Conservation (phyloP, 30 jellyfish, hydroid and myxozoan species). For the Turritopsis dohrnii region DNA sequence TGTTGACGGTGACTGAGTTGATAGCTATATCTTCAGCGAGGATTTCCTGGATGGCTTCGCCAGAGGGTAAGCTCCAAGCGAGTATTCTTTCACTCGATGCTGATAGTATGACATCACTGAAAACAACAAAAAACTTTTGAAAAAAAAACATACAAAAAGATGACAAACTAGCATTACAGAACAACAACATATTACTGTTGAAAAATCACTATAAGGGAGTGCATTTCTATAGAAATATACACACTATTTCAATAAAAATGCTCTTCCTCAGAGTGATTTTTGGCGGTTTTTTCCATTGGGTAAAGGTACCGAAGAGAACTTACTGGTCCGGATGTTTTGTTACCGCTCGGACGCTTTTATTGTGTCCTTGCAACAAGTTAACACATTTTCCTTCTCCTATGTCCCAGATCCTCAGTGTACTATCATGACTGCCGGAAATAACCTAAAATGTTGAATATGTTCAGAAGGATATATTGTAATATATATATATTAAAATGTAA, state of each 20-base stretch:
- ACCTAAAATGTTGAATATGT: constrained; percentile 35
- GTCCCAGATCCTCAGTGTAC: constrained; percentile 95
- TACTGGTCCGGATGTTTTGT: constrained; percentile 82
- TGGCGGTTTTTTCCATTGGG: background rate
- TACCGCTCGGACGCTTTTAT: constrained; percentile 83
- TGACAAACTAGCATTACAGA: background rate
- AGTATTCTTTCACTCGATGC: constrained; percentile 91
- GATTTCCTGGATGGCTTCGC: constrained; percentile 62
- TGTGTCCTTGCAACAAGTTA: constrained; percentile 75
- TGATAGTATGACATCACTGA: constrained; percentile 67
- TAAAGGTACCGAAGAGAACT: background rate
- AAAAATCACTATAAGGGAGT: no score
- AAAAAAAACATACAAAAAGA: background rate
- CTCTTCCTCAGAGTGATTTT: background rate
- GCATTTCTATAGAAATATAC: no score
- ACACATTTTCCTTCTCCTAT: constrained; percentile 97
- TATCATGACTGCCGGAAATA: constrained; percentile 90
- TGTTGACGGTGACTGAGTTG: constrained; percentile 81
- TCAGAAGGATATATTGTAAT: no score
- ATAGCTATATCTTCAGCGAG: constrained; percentile 68
- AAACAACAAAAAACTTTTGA: background rate
- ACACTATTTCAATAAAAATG: background rate
- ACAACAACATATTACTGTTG: no score
- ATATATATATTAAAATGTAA: no score
- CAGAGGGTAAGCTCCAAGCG: constrained; percentile 95